Percentiles rank a stretch among this genome's conserved stretches.
These are phyloP conservation scores for Acleris holmiana DNA, from an alignment of 2,888 invertebrate species.

Conservation along the genomic window DNA sequence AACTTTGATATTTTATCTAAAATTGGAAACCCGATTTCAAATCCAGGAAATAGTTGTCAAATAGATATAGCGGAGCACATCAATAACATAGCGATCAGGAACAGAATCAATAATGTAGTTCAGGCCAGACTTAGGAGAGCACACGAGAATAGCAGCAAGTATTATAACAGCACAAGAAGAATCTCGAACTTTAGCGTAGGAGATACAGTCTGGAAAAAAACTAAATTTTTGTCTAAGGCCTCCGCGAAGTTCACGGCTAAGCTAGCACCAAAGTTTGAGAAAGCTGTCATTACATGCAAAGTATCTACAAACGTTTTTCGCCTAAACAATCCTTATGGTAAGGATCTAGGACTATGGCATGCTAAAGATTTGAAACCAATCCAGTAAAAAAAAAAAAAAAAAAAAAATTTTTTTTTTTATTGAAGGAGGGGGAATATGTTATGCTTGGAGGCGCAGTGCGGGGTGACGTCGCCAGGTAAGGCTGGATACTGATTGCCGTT, in stretches of 20 bases:
- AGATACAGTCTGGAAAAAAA: too few species aligned
- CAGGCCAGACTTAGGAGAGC: not conserved
- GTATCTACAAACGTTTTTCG: constrained; percentile 21
- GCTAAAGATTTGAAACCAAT: too few species aligned
- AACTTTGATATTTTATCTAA: not conserved
- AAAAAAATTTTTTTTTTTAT: too few species aligned
- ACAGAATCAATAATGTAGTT: not conserved
- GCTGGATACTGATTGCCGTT: too few species aligned
- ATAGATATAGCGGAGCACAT: not conserved
- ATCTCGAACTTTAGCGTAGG: not conserved
- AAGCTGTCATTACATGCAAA: constrained; percentile 11
- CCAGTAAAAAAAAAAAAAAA: too few species aligned
- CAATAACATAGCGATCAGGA: not conserved
- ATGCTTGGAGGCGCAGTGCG: too few species aligned
- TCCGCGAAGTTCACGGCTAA: constrained; percentile 33
- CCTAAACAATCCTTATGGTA: not conserved
- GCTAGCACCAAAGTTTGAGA: constrained; percentile 39
- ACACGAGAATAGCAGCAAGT: not conserved
- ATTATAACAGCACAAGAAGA: constrained; percentile 1
- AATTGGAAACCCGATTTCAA: not conserved
- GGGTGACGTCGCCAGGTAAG: too few species aligned
- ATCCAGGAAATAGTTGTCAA: not conserved
- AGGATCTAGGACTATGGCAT: too few species aligned
- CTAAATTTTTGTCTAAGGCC: too few species aligned
- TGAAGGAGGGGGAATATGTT: too few species aligned